A percentile compares a stretch with the other conserved stretches of the same genome.
Evolutionary conservation across 2,113 vertebrate species (phyloP).

Genomic region (Dasyornis broadbenti): DNA sequence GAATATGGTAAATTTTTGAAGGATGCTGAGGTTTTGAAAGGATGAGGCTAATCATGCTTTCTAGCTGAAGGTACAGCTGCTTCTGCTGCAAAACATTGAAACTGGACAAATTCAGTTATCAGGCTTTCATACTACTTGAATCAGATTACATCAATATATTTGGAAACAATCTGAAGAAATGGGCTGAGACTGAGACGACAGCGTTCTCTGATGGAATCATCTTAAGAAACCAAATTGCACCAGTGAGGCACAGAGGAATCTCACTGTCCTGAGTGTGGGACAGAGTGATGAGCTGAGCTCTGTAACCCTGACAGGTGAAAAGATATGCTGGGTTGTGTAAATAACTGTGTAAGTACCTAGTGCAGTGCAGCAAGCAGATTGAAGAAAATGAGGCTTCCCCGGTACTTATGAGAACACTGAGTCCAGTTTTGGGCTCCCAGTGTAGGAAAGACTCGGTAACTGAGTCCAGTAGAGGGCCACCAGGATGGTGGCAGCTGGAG

Average conservation of each 20-base stretch:
- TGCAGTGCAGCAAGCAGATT: neutral
- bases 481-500: neutral
- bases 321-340: neutral
- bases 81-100: neutral
- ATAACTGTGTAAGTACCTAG: neutral
- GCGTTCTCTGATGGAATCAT: neutral
- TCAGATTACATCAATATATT: neutral
- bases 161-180: neutral
- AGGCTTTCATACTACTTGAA: neutral
- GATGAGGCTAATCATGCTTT: neutral
- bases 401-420: neutral
- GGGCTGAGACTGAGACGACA: neutral
- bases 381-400: neutral
- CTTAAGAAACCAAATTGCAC: neutral
- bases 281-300: neutral
- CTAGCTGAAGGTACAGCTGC: neutral
- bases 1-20: neutral
- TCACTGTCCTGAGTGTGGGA: neutral
- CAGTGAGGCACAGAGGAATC: neutral
- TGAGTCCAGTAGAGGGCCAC: neutral
- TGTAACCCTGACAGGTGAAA: neutral
- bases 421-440: neutral
- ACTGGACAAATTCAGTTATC: neutral
- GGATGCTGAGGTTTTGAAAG: neutral
- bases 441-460: neutral